Evolutionary conservation across 2,113 vertebrate genomes (phyloP).

Genomic region (Procapra przewalskii): DNA sequence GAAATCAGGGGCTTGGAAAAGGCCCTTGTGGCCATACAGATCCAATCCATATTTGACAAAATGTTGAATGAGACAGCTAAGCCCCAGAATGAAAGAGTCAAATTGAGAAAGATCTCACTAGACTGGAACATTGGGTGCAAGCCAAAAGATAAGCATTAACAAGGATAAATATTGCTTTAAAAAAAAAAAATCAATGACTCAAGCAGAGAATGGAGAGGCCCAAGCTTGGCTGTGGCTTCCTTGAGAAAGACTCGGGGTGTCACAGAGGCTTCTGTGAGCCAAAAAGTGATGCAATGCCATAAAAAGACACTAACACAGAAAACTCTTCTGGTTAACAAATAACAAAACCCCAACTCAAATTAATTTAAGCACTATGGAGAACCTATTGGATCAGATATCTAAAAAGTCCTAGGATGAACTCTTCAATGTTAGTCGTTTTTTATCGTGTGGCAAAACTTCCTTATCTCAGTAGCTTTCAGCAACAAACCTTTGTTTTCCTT

Average conservation of each 20-base stretch:
- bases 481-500: not conserved
- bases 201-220: not conserved
- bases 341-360: not conserved
- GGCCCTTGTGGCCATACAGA: not conserved
- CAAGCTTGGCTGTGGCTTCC: not conserved
- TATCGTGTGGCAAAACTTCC: not conserved
- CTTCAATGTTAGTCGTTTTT: not conserved
- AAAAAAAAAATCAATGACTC: constrained; percentile 38
- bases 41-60: constrained; percentile 36
- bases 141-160: constrained; percentile 5
- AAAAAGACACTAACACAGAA: not conserved
- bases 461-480: not conserved
- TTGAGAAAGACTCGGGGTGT: not conserved
- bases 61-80: constrained; percentile 10
- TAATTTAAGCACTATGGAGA: not conserved
- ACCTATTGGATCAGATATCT: not conserved
- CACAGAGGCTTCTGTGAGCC: not conserved
- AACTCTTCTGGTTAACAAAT: not conserved
- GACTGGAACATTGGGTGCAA: not conserved
- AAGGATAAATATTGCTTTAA: constrained; percentile 17
- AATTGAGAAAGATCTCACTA: constrained; percentile 24
- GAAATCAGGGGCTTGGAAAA: not conserved
- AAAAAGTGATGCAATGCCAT: not conserved
- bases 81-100: constrained; percentile 3
- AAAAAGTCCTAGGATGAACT: not conserved